Evolutionary conservation across 2,113 vertebrate species (phyloP).

Genomic region (Myrmecophaga tridactyla): DNA sequence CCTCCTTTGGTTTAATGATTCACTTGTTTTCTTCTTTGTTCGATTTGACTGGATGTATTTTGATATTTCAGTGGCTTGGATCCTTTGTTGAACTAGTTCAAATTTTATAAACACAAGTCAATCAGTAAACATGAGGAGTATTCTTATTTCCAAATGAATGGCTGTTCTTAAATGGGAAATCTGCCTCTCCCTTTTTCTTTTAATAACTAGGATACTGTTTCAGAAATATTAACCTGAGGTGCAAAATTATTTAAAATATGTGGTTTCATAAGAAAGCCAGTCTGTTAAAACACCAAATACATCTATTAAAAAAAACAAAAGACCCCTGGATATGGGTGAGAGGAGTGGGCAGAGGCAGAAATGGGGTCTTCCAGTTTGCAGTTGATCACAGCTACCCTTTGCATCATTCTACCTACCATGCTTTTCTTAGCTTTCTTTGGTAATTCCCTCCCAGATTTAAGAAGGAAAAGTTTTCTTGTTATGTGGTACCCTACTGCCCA

Average conservation of each 20-base stretch:
- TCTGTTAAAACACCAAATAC: neutral
- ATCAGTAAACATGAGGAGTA: neutral
- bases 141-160: neutral
- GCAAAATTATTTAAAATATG: neutral
- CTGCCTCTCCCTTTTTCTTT: neutral
- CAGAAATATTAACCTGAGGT: neutral
- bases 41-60: neutral
- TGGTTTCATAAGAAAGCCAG: neutral
- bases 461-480: neutral
- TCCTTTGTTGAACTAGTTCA: neutral
- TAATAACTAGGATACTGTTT: neutral
- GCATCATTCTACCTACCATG: fast-evolving
- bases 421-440: neutral
- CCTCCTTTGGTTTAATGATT: neutral
- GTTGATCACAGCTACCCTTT: fast-evolving
- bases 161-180: neutral
- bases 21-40: neutral
- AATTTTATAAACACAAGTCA: neutral
- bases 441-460: neutral
- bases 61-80: neutral
- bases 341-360: fast-evolving
- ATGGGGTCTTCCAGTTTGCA: fast-evolving
- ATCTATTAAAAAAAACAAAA: too few species aligned
- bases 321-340: too few species aligned
- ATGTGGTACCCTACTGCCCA: neutral